A percentile compares a stretch with the other conserved stretches of the same genome.
Evolutionary conservation across 2,113 vertebrate genomes (phyloP).

Genomic region (Aegithalos caudatus): DNA sequence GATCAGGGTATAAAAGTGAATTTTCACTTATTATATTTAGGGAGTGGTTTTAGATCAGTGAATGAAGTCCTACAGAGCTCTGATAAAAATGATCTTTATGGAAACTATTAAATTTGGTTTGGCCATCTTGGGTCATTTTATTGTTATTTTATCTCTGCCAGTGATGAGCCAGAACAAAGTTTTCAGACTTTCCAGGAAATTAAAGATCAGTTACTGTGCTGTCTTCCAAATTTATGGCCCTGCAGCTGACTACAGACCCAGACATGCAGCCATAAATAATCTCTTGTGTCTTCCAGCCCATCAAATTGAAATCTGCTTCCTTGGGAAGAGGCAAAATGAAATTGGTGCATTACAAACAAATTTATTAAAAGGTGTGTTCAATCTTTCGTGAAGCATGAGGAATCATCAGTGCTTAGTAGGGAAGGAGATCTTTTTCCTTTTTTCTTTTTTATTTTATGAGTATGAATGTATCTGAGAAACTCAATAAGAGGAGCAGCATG

Average conservation of each 20-base stretch:
- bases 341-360: constrained; percentile 36
- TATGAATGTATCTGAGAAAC: not conserved
- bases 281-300: not conserved
- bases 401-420: not conserved
- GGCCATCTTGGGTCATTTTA: not conserved
- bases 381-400: not conserved
- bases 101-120: not conserved
- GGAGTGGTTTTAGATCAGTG: not conserved
- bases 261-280: not conserved
- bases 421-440: not conserved
- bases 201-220: constrained; percentile 16
- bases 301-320: constrained; percentile 40
- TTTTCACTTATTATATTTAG: not conserved
- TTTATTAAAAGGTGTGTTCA: constrained; percentile 22
- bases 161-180: not conserved
- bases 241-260: not conserved
- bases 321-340: constrained; percentile 6
- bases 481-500: not conserved
- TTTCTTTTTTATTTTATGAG: not conserved
- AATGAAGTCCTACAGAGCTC: not conserved
- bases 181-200: constrained; percentile 51
- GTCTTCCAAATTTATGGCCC: constrained; percentile 38
- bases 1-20: not conserved
- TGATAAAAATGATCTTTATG: not conserved
- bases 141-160: constrained; percentile 28